Evolutionary conservation across 2,888 invertebrate genomes (phyloP).

Genomic region (Poecilus cupreus): DNA sequence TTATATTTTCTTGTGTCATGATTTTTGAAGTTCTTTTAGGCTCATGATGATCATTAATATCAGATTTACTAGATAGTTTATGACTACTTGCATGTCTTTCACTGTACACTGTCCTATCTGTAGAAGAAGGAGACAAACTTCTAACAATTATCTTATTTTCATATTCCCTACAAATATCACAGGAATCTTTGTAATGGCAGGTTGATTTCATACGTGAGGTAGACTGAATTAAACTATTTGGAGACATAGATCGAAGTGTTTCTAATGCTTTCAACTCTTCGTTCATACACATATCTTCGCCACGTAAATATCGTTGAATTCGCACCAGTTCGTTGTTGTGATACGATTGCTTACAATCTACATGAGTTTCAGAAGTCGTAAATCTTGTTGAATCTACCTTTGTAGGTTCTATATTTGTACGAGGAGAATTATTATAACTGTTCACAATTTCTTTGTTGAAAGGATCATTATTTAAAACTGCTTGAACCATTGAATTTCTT

Average conservation of each 20-base stretch:
- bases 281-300: conserved; percentile 70
- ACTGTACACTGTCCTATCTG: neutral
- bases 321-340: neutral
- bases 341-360: neutral
- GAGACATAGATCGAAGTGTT: conserved; percentile 70
- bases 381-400: neutral
- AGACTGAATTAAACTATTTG: conserved; percentile 43
- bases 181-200: conserved; percentile 60
- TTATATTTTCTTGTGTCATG: neutral
- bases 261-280: conserved; percentile 72
- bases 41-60: conserved; percentile 59
- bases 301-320: conserved; percentile 69
- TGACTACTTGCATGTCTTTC: neutral
- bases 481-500: conserved; percentile 70
- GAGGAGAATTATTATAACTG: conserved; percentile 58
- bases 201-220: conserved; percentile 29
- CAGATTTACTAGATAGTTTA: conserved; percentile 4
- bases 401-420: conserved; percentile 18
- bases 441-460: conserved; percentile 66
- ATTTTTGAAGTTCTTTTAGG: neutral
- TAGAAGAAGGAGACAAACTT: neutral
- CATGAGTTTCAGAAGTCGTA: neutral
- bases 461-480: conserved; percentile 70
- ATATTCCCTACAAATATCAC: conserved; percentile 69
- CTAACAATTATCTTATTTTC: conserved; percentile 61